phyloP scores from a whole-genome alignment of 2,113 vertebrate species.

The Alectura lathami region DNA sequence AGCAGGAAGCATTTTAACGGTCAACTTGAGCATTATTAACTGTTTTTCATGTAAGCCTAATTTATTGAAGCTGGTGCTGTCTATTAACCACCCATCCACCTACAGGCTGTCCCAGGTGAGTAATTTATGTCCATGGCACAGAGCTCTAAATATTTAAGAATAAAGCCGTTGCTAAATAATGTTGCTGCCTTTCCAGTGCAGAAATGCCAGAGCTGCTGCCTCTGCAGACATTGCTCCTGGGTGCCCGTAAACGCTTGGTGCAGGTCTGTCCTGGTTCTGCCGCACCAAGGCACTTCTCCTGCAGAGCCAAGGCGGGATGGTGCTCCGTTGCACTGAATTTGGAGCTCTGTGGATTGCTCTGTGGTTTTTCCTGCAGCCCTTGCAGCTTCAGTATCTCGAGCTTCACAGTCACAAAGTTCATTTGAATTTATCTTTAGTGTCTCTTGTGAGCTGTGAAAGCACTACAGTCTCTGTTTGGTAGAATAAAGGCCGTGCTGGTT shows the following conservation, averaged over 20 bases:
- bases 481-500: background rate
- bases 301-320: background rate
- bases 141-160: background rate
- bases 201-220: background rate
- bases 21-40: background rate
- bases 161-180: background rate
- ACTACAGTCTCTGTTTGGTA: rapidly evolving
- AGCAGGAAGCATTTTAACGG: background rate
- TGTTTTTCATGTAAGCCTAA: background rate
- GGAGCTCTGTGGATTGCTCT: background rate
- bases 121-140: background rate
- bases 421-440: background rate
- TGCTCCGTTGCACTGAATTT: background rate
- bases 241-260: background rate
- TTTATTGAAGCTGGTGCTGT: background rate
- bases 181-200: background rate
- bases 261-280: background rate
- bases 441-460: background rate
- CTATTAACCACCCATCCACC: background rate
- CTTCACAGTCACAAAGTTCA: background rate
- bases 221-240: background rate
- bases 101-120: background rate
- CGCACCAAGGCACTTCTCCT: background rate
- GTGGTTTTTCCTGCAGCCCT: background rate
- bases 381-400: background rate